phyloP scores from a whole-genome alignment of 2,113 vertebrate genomes.

The Uria lomvia region DNA sequence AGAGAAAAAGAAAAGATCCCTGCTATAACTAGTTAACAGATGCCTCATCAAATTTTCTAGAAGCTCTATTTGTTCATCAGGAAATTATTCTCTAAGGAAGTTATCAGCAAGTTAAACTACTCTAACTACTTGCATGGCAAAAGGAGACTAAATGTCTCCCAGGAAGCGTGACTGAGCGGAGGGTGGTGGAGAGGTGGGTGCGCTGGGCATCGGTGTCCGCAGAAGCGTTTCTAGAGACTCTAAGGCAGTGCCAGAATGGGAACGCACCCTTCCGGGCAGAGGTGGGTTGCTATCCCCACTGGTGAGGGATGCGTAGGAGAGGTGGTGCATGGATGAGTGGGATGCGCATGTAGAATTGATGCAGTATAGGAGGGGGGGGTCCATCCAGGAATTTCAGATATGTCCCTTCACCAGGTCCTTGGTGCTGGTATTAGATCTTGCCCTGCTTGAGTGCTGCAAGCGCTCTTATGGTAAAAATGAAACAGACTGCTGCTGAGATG shows the following conservation, averaged over 20 bases:
- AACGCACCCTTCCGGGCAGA: no score
- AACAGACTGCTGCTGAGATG: not conserved
- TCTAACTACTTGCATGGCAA: not conserved
- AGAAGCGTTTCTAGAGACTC: accelerated
- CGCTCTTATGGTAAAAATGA: no score
- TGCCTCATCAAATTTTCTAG: not conserved
- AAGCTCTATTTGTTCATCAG: not conserved
- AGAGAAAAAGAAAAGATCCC: not conserved
- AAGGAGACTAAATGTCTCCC: not conserved
- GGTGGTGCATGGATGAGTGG: no score
- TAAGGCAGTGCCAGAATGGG: no score
- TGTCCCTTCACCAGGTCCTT: not conserved
- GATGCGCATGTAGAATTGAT: not conserved
- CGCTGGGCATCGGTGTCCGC: not conserved
- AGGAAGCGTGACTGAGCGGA: accelerated
- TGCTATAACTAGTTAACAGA: not conserved
- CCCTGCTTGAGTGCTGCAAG: not conserved
- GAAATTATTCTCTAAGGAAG: not conserved
- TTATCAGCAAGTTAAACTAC: not conserved
- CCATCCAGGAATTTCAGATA: not conserved
- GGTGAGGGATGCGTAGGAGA: no score
- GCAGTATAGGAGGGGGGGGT: accelerated
- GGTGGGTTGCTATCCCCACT: accelerated
- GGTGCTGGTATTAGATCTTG: not conserved
- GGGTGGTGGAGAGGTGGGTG: not conserved